These are phyloP conservation scores for Hybognathus amarus DNA, from an alignment of 2,797 vertebrate genomes.

Conservation along the genomic window DNA sequence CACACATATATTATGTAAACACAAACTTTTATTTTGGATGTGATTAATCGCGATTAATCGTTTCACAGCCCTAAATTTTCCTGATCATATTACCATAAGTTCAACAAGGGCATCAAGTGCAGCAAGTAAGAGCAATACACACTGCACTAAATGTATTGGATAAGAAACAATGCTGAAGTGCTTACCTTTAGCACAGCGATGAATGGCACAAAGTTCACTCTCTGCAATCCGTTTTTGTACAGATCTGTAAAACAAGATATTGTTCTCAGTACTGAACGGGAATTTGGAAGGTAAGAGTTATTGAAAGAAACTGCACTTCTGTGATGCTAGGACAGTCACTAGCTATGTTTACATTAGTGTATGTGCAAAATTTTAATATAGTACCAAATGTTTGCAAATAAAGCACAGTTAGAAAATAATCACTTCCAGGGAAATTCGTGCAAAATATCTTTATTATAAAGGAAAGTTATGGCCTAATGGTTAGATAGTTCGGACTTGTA, in stretches of 20 bases:
- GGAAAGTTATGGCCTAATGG: not conserved
- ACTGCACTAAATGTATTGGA: not conserved
- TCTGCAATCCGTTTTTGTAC: slow-evolving; percentile 98
- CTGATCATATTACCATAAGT: not conserved
- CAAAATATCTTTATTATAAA: not conserved
- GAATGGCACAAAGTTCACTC: slow-evolving; percentile 97
- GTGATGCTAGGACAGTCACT: not conserved
- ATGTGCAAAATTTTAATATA: not conserved
- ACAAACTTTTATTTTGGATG: too few species aligned
- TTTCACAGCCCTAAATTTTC: too few species aligned
- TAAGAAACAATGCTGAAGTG: slow-evolving; percentile 45
- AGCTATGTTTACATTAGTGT: not conserved
- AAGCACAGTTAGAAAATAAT: not conserved
- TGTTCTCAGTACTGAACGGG: slow-evolving; percentile 33
- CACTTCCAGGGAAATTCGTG: not conserved
- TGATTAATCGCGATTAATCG: too few species aligned
- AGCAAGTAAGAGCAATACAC: not conserved
- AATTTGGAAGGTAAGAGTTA: slow-evolving; percentile 9
- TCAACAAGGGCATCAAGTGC: not conserved
- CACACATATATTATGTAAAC: too few species aligned
- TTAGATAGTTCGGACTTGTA: too few species aligned
- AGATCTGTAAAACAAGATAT: slow-evolving; percentile 84
- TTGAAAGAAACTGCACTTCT: slow-evolving; percentile 18
- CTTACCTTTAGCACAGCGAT: slow-evolving; percentile 94
- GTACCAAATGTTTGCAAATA: not conserved